Percentiles rank a stretch among this genome's conserved stretches.
Evolutionary conservation across 2,113 vertebrate genomes (phyloP).

Genomic region (Lepisosteus osseus): DNA sequence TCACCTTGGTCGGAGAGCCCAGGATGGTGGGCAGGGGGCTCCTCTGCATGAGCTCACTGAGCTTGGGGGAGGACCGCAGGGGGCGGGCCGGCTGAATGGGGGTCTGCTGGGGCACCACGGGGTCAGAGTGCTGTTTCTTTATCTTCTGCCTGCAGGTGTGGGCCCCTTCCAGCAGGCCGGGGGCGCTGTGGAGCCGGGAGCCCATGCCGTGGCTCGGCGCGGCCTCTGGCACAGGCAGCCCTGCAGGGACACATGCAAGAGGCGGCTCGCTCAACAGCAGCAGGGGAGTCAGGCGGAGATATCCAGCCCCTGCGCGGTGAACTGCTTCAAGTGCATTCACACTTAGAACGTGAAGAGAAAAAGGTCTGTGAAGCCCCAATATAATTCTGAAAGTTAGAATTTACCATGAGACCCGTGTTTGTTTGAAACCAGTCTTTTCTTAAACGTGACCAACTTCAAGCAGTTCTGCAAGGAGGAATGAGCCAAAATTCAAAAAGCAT

Average conservation of each 20-base stretch:
- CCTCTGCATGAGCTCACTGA: constrained; percentile 90
- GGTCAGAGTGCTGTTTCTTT: constrained; percentile 88
- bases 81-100: constrained; percentile 66
- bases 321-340: no score
- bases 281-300: no score
- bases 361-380: no score
- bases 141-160: constrained; percentile 79
- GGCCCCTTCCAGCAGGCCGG: constrained; percentile 72
- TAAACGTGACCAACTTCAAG: no score
- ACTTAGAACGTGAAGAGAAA: no score
- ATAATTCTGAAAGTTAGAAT: no score
- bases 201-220: constrained; percentile 75
- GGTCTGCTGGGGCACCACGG: constrained; percentile 61
- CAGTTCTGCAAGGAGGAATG: no score
- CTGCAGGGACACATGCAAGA: constrained; percentile 32
- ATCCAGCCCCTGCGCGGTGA: no score
- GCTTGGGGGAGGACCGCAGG: constrained; percentile 84
- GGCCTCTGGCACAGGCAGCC: constrained; percentile 39
- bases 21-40: constrained; percentile 89
- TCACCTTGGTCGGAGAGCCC: constrained; percentile 90
- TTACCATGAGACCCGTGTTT: no score
- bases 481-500: no score
- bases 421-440: no score
- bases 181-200: constrained; percentile 90
- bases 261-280: no score